phyloP scores from a whole-genome alignment of 1,140 invertebrate genomes.

The Ephestia elutella region DNA sequence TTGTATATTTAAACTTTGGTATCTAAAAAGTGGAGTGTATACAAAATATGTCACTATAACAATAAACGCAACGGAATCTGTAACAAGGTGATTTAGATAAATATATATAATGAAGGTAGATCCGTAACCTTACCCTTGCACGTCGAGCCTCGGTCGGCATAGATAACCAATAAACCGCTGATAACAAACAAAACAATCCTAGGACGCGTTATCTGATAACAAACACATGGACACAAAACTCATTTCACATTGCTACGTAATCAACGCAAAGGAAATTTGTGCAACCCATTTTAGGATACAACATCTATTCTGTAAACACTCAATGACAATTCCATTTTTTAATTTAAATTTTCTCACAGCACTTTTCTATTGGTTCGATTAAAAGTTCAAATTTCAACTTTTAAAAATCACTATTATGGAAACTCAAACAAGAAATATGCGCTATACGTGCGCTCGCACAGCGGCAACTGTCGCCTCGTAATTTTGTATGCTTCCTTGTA shows the following conservation, averaged over 20 bases:
- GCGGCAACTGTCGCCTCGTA: not conserved
- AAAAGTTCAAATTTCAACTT: no score
- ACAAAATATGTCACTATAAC: no score
- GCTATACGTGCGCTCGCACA: not conserved
- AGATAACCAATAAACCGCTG: conserved; percentile 18
- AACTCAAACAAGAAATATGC: not conserved
- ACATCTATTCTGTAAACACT: not conserved
- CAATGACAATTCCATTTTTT: not conserved
- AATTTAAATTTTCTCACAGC: not conserved
- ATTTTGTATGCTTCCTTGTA: not conserved
- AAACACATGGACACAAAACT: not conserved
- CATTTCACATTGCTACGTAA: not conserved
- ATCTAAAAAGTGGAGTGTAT: no score
- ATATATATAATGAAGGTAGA: not conserved
- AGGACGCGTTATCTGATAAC: conserved; percentile 4
- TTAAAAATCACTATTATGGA: not conserved
- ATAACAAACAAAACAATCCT: conserved; percentile 15
- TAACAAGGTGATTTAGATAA: not conserved
- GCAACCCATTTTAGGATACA: no score
- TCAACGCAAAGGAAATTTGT: not conserved
- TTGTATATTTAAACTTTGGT: no score
- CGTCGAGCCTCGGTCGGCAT: conserved; percentile 30
- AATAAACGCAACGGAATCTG: not conserved
- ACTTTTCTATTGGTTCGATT: no score
- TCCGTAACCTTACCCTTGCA: conserved; percentile 28